Percentiles rank a stretch among this genome's conserved stretches.
phyloP scores from a whole-genome alignment of 2,888 invertebrate genomes.

The Cosmorhoe ocellata region DNA sequence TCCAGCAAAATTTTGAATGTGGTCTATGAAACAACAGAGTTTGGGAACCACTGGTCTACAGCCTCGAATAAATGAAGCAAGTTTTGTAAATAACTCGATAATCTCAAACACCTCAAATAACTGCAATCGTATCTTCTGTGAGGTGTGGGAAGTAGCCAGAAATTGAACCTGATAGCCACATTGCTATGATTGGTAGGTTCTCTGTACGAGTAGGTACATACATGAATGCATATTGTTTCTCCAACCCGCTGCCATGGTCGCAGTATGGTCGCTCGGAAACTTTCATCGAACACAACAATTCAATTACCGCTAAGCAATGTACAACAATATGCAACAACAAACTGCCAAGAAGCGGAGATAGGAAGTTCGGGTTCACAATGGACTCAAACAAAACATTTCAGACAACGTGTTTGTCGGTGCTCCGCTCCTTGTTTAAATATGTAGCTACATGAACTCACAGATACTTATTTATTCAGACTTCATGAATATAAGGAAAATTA shows the following conservation, averaged over 20 bases:
- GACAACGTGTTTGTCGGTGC: background rate
- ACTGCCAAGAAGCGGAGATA: constrained; percentile 24
- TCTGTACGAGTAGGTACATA: background rate
- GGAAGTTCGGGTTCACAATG: constrained; percentile 13
- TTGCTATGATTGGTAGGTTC: too few species aligned
- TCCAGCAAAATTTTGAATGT: too few species aligned
- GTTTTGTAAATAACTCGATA: too few species aligned
- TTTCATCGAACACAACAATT: constrained; percentile 27
- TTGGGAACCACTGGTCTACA: too few species aligned
- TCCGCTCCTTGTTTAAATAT: constrained; percentile 1
- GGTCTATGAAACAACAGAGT: too few species aligned
- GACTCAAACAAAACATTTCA: constrained; percentile 22
- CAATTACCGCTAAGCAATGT: constrained; percentile 27
- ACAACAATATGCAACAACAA: constrained; percentile 24
- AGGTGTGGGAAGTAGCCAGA: too few species aligned
- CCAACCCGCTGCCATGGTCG: constrained; percentile 2
- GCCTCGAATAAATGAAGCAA: too few species aligned
- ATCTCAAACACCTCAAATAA: too few species aligned
- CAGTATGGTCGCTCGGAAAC: constrained; percentile 23
- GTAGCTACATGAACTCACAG: background rate
- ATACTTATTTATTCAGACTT: too few species aligned
- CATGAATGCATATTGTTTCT: constrained; percentile 11
- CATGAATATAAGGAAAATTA: too few species aligned
- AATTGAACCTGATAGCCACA: too few species aligned
- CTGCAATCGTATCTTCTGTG: too few species aligned